Evolutionary conservation across 2,888 invertebrate genomes (phyloP), one percentile per base, ranked within the genome.

Genomic region (Pristionchus arcanus): DNA sequence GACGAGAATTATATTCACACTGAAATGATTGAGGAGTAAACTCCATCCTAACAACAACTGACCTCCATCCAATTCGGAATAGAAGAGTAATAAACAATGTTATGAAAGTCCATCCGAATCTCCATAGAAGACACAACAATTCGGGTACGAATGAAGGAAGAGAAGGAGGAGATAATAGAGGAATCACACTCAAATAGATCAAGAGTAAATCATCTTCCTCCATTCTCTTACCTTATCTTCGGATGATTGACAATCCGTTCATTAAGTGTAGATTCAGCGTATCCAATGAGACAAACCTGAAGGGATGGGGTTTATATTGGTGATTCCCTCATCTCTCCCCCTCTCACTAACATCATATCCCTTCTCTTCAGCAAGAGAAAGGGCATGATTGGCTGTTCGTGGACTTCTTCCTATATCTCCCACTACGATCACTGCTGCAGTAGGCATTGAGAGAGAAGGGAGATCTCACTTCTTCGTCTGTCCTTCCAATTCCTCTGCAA

Each of bases 391-490:
- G 95, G 98, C 97, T 98, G 99, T 99, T 94, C 99, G 97, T 90
- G 99, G 99, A 96, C 98, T 98, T 94, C 98, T 97, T 0, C 98
- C 99, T 92, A 99, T 97, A 96, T 99, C 99, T 4, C 99, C 98
- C 90, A 99, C 96, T 11, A 99, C 98, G 21, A 99, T 97, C 34
- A 99, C 97, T 94, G 97, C 97, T 25, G 97, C 95, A 90, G 90
- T 90, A 11, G 85, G 86, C 86, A 90, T 90, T 34, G 59, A 77
- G 74, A 42, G 74, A 25, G n/a, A n/a, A 42, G 16, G 94, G 92
- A 81, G 28, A 16, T 49, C 49, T 31, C 37, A 31, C 86, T 87
- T 37, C 87, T 87, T 66, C 42, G 28, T 34, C 19, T 68, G 42
- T 68, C 25, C 16, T 15, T 42, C 28, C 59, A 87, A 49, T 55